Evolutionary conservation across 2,113 vertebrate genomes (phyloP), one percentile per base, ranked within the genome.

Genomic region (Sciurus niger): DNA sequence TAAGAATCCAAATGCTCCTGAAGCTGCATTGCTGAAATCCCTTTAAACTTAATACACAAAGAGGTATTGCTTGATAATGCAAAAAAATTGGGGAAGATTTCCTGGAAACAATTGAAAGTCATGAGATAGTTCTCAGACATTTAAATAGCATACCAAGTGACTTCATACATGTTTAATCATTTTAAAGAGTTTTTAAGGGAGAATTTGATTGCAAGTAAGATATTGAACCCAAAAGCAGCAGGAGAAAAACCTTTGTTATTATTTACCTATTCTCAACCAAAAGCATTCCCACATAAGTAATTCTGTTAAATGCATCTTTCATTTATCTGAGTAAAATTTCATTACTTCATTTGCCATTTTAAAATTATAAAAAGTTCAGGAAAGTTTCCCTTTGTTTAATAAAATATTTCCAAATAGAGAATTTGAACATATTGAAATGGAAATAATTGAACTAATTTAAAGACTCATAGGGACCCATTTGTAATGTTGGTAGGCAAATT

Each of bases 181-280:
- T 79, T 76, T 73, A 87, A 37, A 84, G 28, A 95, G 32, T 53
- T 92, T 93, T 84, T 90, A 92, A 53, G 89, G 34, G 51, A 77
- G 34, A 90, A 95, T 96, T 96, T 95, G 51, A 88, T 92, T 79
- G 9, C 43, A 92, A 73, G n/a, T 46, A 90, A 96, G 63, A 92
- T 18, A 92, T 18, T 32, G 43, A 89, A 89, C 95, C 13, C 78
- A 84, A 92, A 94, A 95, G 72, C 13, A 96, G 6, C 46, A 79
- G 4, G 8, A 94, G 30, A 85, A 80, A 70, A n/a, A 37, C 6
- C 2, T 55, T 89, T 93, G 17, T 67, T 68, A 78, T 82, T 85
- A 40, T 68, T 84, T 94, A 32, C 72, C 16, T 94, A 32, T 87
- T 78, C 25, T 92, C 84, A 87, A 65, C 40, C 17, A 90, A 73